Evolutionary conservation across 2,113 vertebrate species (phyloP).

Genomic region (Caloenas nicobarica): DNA sequence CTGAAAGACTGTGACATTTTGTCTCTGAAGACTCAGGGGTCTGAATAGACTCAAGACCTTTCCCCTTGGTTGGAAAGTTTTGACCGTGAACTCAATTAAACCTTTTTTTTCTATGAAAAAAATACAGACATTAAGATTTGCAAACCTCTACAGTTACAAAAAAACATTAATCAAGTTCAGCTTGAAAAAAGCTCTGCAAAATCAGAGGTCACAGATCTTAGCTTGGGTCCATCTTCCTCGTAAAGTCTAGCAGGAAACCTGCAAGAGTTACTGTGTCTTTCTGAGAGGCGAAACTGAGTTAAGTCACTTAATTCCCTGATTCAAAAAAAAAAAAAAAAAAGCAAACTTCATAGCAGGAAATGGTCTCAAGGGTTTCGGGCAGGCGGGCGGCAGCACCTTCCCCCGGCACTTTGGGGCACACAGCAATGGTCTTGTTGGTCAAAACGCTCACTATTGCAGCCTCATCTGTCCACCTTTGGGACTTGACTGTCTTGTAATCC

Average conservation of each 20-base stretch:
- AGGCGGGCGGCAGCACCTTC: neutral
- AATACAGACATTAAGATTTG: neutral
- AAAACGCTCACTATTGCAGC: accelerated
- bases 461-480: neutral
- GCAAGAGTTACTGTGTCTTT: neutral
- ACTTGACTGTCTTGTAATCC: neutral
- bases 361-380: neutral
- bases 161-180: slow-evolving; percentile 25
- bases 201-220: slow-evolving; percentile 16
- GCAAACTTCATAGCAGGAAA: neutral
- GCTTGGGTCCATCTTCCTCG: neutral
- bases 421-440: neutral
- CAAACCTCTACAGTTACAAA: slow-evolving; percentile 32
- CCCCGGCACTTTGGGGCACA: neutral
- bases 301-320: neutral
- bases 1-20: slow-evolving; percentile 44
- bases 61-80: neutral
- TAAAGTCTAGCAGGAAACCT: neutral
- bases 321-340: neutral
- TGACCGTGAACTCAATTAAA: slow-evolving; percentile 42
- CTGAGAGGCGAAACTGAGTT: neutral
- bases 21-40: slow-evolving; percentile 26
- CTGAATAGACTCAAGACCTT: neutral
- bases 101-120: neutral
- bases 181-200: slow-evolving; percentile 35